Evolutionary conservation across 2,888 invertebrate species (phyloP).

Genomic region (Cephus sareptanus): DNA sequence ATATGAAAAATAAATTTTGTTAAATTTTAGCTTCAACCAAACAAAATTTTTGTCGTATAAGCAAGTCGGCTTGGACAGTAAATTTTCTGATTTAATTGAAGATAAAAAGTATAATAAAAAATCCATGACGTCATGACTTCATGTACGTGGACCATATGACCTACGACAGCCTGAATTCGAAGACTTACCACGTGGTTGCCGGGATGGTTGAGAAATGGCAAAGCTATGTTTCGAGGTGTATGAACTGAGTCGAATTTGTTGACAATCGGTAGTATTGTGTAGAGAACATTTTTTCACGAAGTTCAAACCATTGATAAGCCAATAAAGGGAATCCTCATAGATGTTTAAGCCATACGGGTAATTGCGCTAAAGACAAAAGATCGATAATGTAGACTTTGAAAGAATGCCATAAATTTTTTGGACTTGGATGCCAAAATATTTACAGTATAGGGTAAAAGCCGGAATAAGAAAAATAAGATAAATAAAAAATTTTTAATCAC

Average conservation of each 20-base stretch:
- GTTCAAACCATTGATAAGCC: slow-evolving; percentile 70
- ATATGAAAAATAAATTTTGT: too few relatives aligned
- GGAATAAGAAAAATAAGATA: too few relatives aligned
- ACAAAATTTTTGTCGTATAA: background rate
- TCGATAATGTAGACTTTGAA: background rate
- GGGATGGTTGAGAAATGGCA: slow-evolving; percentile 69
- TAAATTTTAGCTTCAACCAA: too few relatives aligned
- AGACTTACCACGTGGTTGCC: slow-evolving; percentile 66
- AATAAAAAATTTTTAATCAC: background rate
- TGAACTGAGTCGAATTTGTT: slow-evolving; percentile 64
- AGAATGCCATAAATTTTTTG: too few relatives aligned
- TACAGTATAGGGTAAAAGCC: too few relatives aligned
- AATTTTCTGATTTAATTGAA: too few relatives aligned
- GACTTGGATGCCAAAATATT: slow-evolving; percentile 10
- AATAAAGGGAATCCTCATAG: slow-evolving; percentile 83
- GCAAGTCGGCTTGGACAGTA: background rate
- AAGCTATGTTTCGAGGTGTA: slow-evolving; percentile 62
- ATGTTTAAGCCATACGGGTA: slow-evolving; percentile 69
- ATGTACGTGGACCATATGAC: background rate
- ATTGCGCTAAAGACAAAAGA: background rate
- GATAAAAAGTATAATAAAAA: background rate
- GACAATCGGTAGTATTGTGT: slow-evolving; percentile 68
- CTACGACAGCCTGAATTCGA: background rate
- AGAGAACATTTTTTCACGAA: slow-evolving; percentile 73
- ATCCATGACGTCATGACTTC: background rate